A percentile compares a stretch with the other conserved stretches of the same genome.
Evolutionary conservation across 1,140 invertebrate genomes (phyloP).

Genomic region (Teleopsis dalmanni): DNA sequence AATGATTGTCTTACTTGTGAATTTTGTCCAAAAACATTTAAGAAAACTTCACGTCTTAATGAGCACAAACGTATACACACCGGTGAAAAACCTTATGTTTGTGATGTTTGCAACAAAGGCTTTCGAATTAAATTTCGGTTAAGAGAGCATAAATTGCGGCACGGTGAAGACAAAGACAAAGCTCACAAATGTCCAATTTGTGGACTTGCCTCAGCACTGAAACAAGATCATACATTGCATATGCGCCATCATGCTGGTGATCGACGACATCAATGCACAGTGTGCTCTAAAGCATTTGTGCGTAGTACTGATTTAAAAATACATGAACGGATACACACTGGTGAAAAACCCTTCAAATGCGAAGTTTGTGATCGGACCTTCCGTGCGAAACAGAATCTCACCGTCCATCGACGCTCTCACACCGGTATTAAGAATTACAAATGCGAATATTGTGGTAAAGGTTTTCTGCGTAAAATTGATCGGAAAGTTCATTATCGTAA

Average conservation of each 20-base stretch:
- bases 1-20: too few species aligned
- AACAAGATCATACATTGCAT: slow-evolving; percentile 33
- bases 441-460: slow-evolving; percentile 50
- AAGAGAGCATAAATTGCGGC: slow-evolving; percentile 34
- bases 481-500: slow-evolving; percentile 53
- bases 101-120: slow-evolving; percentile 26
- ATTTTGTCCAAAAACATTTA: slow-evolving; percentile 31
- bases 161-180: slow-evolving; percentile 47
- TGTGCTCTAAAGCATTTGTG: slow-evolving; percentile 50
- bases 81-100: slow-evolving; percentile 37
- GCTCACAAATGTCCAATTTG: slow-evolving; percentile 36
- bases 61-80: slow-evolving; percentile 37
- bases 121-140: slow-evolving; percentile 38
- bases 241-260: slow-evolving; percentile 63
- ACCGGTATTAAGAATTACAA: slow-evolving; percentile 49
- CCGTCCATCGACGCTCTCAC: slow-evolving; percentile 35
- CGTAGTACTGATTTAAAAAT: slow-evolving; percentile 50
- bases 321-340: slow-evolving; percentile 33
- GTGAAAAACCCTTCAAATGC: slow-evolving; percentile 41
- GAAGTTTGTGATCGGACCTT: slow-evolving; percentile 34
- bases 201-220: slow-evolving; percentile 27
- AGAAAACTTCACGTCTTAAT: slow-evolving; percentile 30
- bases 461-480: slow-evolving; percentile 51
- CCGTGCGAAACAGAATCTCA: slow-evolving; percentile 36
- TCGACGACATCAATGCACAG: slow-evolving; percentile 57